phyloP scores from a whole-genome alignment of 1,140 invertebrate species.

The Drosophila sp. region DNA sequence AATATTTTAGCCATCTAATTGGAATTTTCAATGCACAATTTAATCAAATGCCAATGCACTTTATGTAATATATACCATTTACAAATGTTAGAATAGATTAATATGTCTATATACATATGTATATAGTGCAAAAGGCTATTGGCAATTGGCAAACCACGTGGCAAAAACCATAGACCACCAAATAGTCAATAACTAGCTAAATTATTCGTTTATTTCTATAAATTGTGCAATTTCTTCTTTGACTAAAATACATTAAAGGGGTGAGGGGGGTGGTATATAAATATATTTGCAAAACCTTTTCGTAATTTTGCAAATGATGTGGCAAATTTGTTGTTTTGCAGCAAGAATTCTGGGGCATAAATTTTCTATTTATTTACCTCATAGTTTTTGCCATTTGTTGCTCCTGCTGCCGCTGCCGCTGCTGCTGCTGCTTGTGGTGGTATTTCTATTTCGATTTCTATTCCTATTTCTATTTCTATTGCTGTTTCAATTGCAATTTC shows the following conservation, averaged over 20 bases:
- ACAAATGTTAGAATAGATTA: too few species aligned
- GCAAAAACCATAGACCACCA: too few species aligned
- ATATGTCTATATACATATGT: too few species aligned
- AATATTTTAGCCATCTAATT: too few species aligned
- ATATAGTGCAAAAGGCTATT: too few species aligned
- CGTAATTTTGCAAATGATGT: constrained; percentile 4
- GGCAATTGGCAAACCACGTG: too few species aligned
- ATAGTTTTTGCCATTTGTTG: constrained; percentile 10
- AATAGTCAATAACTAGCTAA: too few species aligned
- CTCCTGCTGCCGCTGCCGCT: neutral
- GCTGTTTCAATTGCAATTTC: constrained; percentile 6
- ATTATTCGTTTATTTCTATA: too few species aligned
- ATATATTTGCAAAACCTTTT: neutral
- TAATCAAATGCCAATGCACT: too few species aligned
- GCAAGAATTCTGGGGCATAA: neutral
- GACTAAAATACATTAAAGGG: neutral
- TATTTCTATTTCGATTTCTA: constrained; percentile 3
- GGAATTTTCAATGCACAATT: too few species aligned
- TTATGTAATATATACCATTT: too few species aligned
- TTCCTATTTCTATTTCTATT: constrained; percentile 3
- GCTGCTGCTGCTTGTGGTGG: neutral
- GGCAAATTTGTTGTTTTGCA: constrained; percentile 4
- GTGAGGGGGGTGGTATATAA: neutral
- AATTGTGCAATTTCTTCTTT: too few species aligned
- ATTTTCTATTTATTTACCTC: constrained; percentile 10